phyloP scores from a whole-genome alignment of 2,888 invertebrate genomes.

The Tinea semifulvella region DNA sequence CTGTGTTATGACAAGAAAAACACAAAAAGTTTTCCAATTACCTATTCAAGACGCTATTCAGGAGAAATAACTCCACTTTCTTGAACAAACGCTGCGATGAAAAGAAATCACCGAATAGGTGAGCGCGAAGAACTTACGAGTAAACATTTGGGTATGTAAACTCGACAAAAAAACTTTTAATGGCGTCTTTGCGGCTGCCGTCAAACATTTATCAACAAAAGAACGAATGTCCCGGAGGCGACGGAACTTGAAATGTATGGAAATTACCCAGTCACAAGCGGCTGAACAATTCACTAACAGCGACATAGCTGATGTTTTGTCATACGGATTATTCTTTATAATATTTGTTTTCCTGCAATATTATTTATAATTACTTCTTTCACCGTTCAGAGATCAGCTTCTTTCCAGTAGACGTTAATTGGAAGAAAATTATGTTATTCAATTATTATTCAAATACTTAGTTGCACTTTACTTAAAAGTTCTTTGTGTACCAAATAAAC shows the following conservation, averaged over 20 bases:
- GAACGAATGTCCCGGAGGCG: conserved; percentile 67
- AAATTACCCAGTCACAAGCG: conserved; percentile 66
- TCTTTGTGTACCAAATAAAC: no score
- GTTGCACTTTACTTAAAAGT: no score
- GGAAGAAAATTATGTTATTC: no score
- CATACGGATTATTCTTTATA: conserved; percentile 47
- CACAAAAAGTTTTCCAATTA: conserved; percentile 56
- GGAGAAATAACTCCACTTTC: conserved; percentile 46
- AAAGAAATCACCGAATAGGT: conserved; percentile 66
- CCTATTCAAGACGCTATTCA: conserved; percentile 50
- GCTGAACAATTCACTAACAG: conserved; percentile 65
- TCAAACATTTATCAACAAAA: conserved; percentile 68
- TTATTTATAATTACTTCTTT: no score
- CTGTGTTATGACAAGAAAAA: conserved; percentile 35
- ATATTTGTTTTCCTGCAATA: neutral
- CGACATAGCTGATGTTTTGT: conserved; percentile 65
- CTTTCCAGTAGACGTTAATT: no score
- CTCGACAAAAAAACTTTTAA: conserved; percentile 63
- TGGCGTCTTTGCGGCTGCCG: conserved; percentile 67
- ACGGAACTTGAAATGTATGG: conserved; percentile 67
- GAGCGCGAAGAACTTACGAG: conserved; percentile 60
- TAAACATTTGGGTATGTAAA: conserved; percentile 68
- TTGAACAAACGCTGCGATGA: conserved; percentile 54
- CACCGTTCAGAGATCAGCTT: no score
- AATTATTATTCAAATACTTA: no score